A percentile compares a stretch with the other conserved stretches of the same genome.
phyloP scores from a whole-genome alignment of 2,888 invertebrate species.

The Lycaena phlaeas region DNA sequence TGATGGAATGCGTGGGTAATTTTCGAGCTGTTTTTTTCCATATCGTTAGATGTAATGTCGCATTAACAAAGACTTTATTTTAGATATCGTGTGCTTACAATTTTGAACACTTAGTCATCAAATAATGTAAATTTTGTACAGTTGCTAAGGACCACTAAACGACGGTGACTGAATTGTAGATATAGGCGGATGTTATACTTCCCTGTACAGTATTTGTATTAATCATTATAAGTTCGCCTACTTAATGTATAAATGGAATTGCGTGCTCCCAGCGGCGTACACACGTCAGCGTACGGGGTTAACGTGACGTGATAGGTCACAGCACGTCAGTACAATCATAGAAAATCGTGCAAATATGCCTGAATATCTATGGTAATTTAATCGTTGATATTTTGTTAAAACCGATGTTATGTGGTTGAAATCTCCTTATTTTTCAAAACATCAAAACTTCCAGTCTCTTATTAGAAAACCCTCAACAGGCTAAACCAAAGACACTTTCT shows the following conservation, averaged over 20 bases:
- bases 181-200: slow-evolving; percentile 32
- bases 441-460: no score
- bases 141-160: slow-evolving; percentile 19
- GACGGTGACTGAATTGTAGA: slow-evolving; percentile 35
- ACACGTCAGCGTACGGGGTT: no score
- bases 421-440: no score
- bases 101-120: slow-evolving; percentile 17
- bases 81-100: slow-evolving; percentile 18
- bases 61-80: slow-evolving; percentile 21
- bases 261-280: no score
- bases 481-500: slow-evolving; percentile 7
- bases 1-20: slow-evolving; percentile 13
- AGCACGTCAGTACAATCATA: no score
- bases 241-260: no score
- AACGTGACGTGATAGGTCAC: no score
- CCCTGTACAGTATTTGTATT: slow-evolving; percentile 42
- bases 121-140: slow-evolving; percentile 37
- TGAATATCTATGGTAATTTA: no score
- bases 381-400: no score
- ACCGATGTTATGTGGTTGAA: no score
- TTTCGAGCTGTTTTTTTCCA: slow-evolving; percentile 14
- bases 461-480: slow-evolving; percentile 1
- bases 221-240: slow-evolving; percentile 17
- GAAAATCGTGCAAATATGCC: no score
- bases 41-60: slow-evolving; percentile 15